Evolutionary conservation across 92 coral and sea anemone species (phyloP), one percentile per base, ranked within the genome.

Genomic region (Paramuricea clavata): DNA sequence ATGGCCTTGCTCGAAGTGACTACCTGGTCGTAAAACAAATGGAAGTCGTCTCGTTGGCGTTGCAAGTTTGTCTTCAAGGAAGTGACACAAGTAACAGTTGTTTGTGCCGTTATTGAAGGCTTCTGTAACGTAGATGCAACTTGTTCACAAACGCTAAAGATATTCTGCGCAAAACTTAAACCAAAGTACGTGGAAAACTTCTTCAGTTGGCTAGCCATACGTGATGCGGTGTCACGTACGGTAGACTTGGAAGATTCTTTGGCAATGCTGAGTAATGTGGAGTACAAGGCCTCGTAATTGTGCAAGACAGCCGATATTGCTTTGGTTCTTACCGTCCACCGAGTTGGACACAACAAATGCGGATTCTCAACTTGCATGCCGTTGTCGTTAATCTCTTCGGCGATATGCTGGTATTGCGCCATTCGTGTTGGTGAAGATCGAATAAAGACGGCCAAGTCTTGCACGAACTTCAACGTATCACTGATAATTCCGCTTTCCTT

Each of bases 361-460:
- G 81, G 81, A 27, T 74, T 74, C 57, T 74, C 81, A 41, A 44
- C 81, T 74, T 74, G 17, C 22, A 35, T 30, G 81, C 35, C 39
- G 60, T 49, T 23, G 81, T 74, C 39, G 43, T 74, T 30, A 65
- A 65, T 65, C n/a, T 65, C 36, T 42, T 15, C 30, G 36, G 39
- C 81, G 21, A 74, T 74, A 44, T 74, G 62, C 81, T 47, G 81
- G 42, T 65, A 65, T 32, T 65, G 72, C 34, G 61, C 60, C 39
- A 74, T 74, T 74, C 81, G 81, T 74, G 54, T 74, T 12, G 81
- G 81, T 74, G 36, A 74, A 74, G 81, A 25, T 74, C 81, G 81
- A 50, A 43, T 49, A 74, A 74, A 74, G 17, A 42, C 81, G 60
- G 81, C 54, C 43, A 75, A 75, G 17, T 49, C 64, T 17, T 75